A percentile compares a stretch with the other conserved stretches of the same genome.
Evolutionary conservation across 2,888 invertebrate genomes (phyloP).

Genomic region (Mechanitis mazaeus): DNA sequence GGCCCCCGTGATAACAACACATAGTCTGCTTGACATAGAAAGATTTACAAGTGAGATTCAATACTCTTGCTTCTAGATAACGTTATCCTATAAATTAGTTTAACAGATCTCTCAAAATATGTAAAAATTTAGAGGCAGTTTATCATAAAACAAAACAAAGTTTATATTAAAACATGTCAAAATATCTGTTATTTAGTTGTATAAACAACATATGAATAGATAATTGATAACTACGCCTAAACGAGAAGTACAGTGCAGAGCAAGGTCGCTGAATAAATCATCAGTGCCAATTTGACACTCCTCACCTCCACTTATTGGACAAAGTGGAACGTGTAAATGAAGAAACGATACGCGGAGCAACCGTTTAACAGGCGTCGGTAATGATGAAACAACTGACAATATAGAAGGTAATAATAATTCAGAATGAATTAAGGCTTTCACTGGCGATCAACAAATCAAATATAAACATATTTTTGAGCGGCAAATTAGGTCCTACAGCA

Average conservation of each 20-base stretch:
- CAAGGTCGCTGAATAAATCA: slow-evolving; percentile 59
- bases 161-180: background rate
- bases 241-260: slow-evolving; percentile 17
- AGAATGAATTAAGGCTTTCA: slow-evolving; percentile 24
- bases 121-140: too few relatives aligned
- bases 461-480: too few relatives aligned
- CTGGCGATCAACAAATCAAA: too few relatives aligned
- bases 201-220: slow-evolving; percentile 12
- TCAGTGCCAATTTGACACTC: slow-evolving; percentile 62
- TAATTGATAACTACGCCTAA: slow-evolving; percentile 32
- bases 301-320: slow-evolving; percentile 68
- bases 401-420: slow-evolving; percentile 64
- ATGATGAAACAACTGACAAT: slow-evolving; percentile 57
- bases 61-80: too few relatives aligned
- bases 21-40: background rate
- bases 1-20: slow-evolving; percentile 30
- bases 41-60: background rate
- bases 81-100: too few relatives aligned
- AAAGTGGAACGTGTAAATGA: slow-evolving; percentile 72
- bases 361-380: slow-evolving; percentile 53
- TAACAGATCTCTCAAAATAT: too few relatives aligned
- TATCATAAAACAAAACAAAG: too few relatives aligned
- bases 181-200: background rate
- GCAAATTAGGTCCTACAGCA: too few relatives aligned
- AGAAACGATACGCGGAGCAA: slow-evolving; percentile 61